Base-by-base conservation (phyloP, 2,113 vertebrate genomes). In the Carassius gibelio region DNA sequence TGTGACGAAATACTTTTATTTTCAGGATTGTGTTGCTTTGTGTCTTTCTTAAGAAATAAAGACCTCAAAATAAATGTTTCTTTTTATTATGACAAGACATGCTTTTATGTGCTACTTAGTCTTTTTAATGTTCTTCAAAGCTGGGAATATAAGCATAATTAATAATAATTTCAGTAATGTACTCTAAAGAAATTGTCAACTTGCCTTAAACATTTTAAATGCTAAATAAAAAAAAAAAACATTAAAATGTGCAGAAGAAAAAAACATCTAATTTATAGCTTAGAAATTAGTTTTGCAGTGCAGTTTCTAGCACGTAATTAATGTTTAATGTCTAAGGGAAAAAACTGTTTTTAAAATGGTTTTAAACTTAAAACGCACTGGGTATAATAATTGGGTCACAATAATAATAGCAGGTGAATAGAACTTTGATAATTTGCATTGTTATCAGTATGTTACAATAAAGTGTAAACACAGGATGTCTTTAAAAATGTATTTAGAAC, bases 1-100 rank as follows among this genome's bases (percentile, higher is more conserved):
- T 55, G 62, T 69, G 80, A 69, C 17, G 61, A 57, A 21, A 62
- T 10, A 26, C 5, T 15, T 64, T 80, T 80, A 80, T 64, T 80
- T 80, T 82, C 64, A 52, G n/a, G 45, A 69, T 13, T 15, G 34
- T 79, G n/a, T 74, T 48, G 45, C 50, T 69, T 72, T 52, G 23
- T 72, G 72, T 81, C 69, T 81, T 84, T 85, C 45, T 86, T 48
- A 82, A 76, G 59, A 66, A 85, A 72, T 86, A 81, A 82, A 76
- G 36, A 80, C 13, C 15, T 61, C 10, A 26, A 66, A 79, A 79
- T 14, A 77, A 77, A 14, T 26, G 5, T 7, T n/a, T n/a, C 6
- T 48, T 52, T 69, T 19, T 45, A 13, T 17, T 45, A 8, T 42
- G 13, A 79, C 55, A 23, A n/a, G 14, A 23, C 59, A 19, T 66